Evolutionary conservation across 1,140 invertebrate genomes (phyloP).

Genomic region (Mercenaria mercenaria): DNA sequence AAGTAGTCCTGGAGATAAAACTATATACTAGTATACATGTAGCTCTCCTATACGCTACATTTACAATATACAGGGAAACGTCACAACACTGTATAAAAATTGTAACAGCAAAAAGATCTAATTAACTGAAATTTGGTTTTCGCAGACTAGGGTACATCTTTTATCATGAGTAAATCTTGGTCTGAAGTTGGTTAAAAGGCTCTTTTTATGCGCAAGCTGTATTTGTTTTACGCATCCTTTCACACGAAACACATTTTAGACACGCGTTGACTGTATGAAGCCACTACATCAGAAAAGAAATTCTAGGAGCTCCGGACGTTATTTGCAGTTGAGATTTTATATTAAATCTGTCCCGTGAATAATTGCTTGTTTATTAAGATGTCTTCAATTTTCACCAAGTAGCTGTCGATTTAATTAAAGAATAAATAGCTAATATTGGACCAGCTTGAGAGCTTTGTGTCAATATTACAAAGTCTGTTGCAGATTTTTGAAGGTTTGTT

Average conservation of each 20-base stretch:
- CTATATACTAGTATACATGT: too few species aligned
- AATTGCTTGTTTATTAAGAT: constrained; percentile 47
- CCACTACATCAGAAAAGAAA: background rate
- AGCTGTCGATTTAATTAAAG: constrained; percentile 38
- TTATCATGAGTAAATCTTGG: too few species aligned
- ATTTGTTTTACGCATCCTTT: background rate
- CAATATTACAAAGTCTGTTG: constrained; percentile 17
- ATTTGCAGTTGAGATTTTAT: constrained; percentile 30
- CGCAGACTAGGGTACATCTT: too few species aligned
- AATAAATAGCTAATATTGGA: constrained; percentile 46
- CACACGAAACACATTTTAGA: background rate
- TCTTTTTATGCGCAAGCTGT: too few species aligned
- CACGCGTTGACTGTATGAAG: background rate
- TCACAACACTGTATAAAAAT: too few species aligned
- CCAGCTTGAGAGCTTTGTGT: background rate
- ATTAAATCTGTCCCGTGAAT: constrained; percentile 15
- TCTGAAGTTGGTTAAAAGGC: too few species aligned
- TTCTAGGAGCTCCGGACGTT: background rate
- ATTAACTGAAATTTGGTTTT: too few species aligned
- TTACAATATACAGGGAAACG: too few species aligned
- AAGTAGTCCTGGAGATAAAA: too few species aligned
- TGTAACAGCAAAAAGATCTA: too few species aligned
- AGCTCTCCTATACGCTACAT: too few species aligned
- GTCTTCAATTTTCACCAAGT: constrained; percentile 46
- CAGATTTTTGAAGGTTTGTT: background rate